Percentiles rank a stretch among this genome's conserved stretches.
phyloP scores from a whole-genome alignment of 2,888 invertebrate species.

The Drosophila nr. perissopoda region DNA sequence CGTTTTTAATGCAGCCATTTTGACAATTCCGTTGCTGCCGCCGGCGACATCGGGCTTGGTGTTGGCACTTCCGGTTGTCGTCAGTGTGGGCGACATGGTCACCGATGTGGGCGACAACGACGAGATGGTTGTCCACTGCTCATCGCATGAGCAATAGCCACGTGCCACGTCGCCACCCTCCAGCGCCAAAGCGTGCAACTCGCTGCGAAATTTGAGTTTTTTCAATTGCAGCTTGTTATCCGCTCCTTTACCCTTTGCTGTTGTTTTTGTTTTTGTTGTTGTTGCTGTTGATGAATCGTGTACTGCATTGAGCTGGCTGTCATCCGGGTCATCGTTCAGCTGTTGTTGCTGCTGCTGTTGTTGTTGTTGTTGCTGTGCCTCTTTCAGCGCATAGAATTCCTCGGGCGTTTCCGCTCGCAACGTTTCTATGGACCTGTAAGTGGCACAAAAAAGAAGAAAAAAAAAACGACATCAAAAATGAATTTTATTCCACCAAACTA shows the following conservation, averaged over 20 bases:
- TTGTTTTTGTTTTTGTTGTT: conserved; percentile 40
- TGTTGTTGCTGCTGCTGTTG: conserved; percentile 42
- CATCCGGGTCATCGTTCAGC: conserved; percentile 49
- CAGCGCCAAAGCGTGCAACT: conserved; percentile 78
- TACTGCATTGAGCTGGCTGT: conserved; percentile 68
- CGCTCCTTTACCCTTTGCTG: conserved; percentile 10
- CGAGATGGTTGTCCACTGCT: conserved; percentile 78
- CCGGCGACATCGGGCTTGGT: conserved; percentile 26
- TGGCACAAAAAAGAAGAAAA: conserved; percentile 7
- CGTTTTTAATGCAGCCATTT: conserved; percentile 55
- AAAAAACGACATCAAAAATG: not conserved
- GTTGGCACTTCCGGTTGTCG: conserved; percentile 47
- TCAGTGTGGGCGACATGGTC: conserved; percentile 64
- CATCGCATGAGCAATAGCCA: conserved; percentile 83
- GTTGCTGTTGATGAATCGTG: conserved; percentile 40
- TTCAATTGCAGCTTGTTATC: conserved; percentile 54
- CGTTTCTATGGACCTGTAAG: conserved; percentile 79
- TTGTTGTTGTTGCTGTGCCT: conserved; percentile 38
- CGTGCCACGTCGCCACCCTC: conserved; percentile 82
- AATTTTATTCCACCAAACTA: not conserved
- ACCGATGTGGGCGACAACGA: conserved; percentile 66
- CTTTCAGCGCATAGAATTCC: conserved; percentile 64
- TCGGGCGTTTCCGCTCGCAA: conserved; percentile 74
- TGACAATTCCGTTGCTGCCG: conserved; percentile 54
- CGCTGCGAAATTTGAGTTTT: conserved; percentile 73